A percentile compares a stretch with the other conserved stretches of the same genome.
Evolutionary conservation across 2,888 invertebrate species (phyloP).

Genomic region (Caenorhabditis afra): DNA sequence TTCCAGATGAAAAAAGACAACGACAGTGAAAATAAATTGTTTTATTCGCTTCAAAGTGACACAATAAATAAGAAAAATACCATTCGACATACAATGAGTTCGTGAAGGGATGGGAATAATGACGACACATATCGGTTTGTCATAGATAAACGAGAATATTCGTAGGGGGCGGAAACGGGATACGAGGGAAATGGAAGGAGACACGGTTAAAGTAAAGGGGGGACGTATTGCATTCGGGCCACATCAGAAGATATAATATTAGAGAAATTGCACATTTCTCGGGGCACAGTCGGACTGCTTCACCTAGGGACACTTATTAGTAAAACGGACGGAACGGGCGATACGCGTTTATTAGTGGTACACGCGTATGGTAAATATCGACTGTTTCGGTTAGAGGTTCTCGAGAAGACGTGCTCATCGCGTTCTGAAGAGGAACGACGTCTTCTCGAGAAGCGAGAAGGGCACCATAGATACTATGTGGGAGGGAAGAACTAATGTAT

Average conservation of each 20-base stretch:
- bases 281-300: slow-evolving; percentile 33
- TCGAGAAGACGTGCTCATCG: not conserved
- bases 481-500: slow-evolving; percentile 45
- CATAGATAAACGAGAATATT: slow-evolving; percentile 29
- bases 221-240: slow-evolving; percentile 48
- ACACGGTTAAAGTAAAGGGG: slow-evolving; percentile 7
- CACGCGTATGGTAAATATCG: slow-evolving; percentile 37
- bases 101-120: slow-evolving; percentile 8
- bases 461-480: slow-evolving; percentile 38
- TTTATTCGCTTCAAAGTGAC: slow-evolving; percentile 47
- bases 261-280: slow-evolving; percentile 17
- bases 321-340: slow-evolving; percentile 7
- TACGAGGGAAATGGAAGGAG: slow-evolving; percentile 4
- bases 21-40: not conserved
- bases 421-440: not conserved
- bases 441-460: not conserved
- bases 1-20: no score
- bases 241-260: no score
- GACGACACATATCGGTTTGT: slow-evolving; percentile 11
- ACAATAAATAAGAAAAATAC: slow-evolving; percentile 39
- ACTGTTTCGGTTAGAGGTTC: slow-evolving; percentile 3
- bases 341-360: slow-evolving; percentile 54
- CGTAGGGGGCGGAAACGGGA: not conserved
- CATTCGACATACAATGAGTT: slow-evolving; percentile 61
- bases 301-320: slow-evolving; percentile 32